A percentile compares a stretch with the other conserved stretches of the same genome.
phyloP scores from a whole-genome alignment of 2,113 vertebrate species.

The Leucoraja erinaceus region DNA sequence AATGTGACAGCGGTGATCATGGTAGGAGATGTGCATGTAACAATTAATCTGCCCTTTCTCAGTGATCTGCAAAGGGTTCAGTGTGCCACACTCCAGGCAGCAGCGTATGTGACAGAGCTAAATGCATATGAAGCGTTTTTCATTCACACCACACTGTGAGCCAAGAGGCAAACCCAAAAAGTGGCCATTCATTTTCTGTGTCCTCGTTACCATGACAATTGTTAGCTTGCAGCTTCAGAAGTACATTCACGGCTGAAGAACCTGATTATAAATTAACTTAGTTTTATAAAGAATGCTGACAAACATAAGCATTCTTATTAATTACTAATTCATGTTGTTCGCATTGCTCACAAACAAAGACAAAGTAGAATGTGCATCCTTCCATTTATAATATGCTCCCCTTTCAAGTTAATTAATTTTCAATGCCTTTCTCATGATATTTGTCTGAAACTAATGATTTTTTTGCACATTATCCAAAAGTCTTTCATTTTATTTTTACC shows the following conservation, averaged over 20 bases:
- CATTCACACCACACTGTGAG: neutral
- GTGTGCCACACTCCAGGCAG: neutral
- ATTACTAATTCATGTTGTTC: neutral
- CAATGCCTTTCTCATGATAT: neutral
- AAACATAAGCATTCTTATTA: neutral
- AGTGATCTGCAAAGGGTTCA: neutral
- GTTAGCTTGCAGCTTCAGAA: neutral
- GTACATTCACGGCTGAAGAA: neutral
- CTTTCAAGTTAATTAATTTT: neutral
- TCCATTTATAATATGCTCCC: neutral
- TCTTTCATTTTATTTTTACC: neutral
- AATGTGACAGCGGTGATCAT: neutral
- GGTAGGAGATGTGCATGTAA: slow-evolving; percentile 17
- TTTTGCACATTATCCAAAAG: neutral
- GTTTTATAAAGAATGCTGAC: neutral
- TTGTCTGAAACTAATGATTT: neutral
- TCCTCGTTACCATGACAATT: too few relatives aligned
- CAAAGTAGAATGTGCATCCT: neutral
- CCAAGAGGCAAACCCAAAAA: neutral
- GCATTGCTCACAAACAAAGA: neutral
- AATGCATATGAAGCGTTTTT: neutral
- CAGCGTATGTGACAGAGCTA: neutral
- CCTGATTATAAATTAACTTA: neutral
- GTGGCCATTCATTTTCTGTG: neutral
- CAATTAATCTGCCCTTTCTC: neutral